Base-by-base conservation (phyloP, 2,888 invertebrate species). In the Creontiades dilutus region DNA sequence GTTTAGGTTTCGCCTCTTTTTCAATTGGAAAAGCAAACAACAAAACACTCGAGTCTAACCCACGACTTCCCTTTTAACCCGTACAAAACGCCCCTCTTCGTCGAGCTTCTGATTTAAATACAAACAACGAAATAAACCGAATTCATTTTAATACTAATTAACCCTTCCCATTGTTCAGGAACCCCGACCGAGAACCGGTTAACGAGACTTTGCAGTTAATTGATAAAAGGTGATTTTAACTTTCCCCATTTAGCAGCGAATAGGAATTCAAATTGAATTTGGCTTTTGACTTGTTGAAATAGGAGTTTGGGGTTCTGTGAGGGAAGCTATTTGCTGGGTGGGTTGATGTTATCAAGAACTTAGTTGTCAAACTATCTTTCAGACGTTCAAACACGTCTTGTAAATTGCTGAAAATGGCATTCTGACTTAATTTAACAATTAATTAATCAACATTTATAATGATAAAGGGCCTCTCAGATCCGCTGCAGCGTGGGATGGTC, bases 111-210 rank as follows among this genome's bases (percentile, higher is more conserved):
- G 90, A 90, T 90, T 90, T 90, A 90, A 90, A 88, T 90, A 89
- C 89, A 78, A 84, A 90, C 89, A 82, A 88, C 90, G 28, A 90
- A 90, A 90, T 90, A 90, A 90, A 87, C 90, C 48, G 90, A 90
- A 90, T 90, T 75, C 84, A 90, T 90, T 90, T 90, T 87, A 90
- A 90, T 90, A 90, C 90, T 90, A 90, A 90, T 90, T 89, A 89
- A 89, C 89, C 89, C 89, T 68, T 84, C 76, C 84, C 82, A 82
- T 89, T 84, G 82, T 84, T 82, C 68, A 9, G 23, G 68, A 68
- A 48, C 48, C 82, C n/a, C 88, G 57, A 27, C 47, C 82, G 89
- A 48, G 61, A 46, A 81, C 61, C 89, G 84, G 82, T 84, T 89
- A 89, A 89, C 89, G 89, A 89, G 89, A 84, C 84, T 68, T 46